Evolutionary conservation across 2,888 invertebrate genomes (phyloP).

Genomic region (Nesidiocoris tenuis): DNA sequence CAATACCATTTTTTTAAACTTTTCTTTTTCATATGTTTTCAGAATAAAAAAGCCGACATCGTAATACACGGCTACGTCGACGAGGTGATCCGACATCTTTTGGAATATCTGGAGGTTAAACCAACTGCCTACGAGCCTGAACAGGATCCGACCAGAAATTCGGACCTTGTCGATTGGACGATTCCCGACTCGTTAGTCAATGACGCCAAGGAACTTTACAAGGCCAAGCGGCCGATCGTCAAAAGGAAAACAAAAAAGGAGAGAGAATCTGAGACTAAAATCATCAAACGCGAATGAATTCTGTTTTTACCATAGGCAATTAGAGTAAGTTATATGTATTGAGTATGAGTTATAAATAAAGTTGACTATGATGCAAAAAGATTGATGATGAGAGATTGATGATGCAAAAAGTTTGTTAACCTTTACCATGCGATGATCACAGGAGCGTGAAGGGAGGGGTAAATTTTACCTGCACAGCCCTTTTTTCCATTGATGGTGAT

Average conservation of each 20-base stretch:
- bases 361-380: too few relatives aligned
- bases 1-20: too few relatives aligned
- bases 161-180: constrained; percentile 70
- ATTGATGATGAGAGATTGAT: too few relatives aligned
- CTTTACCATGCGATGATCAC: too few relatives aligned
- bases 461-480: too few relatives aligned
- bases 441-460: too few relatives aligned
- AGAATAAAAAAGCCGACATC: constrained; percentile 89
- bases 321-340: too few relatives aligned
- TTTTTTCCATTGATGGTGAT: too few relatives aligned
- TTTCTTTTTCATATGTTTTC: too few relatives aligned
- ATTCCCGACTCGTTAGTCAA: constrained; percentile 63
- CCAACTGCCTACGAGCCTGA: constrained; percentile 69
- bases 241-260: constrained; percentile 41
- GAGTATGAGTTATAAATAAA: too few relatives aligned
- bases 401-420: too few relatives aligned
- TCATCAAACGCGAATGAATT: background rate
- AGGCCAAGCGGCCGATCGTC: constrained; percentile 51
- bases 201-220: constrained; percentile 64
- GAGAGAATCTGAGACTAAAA: background rate
- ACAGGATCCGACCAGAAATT: constrained; percentile 66
- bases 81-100: constrained; percentile 71
- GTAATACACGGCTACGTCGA: constrained; percentile 88
- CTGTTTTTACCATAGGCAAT: too few relatives aligned
- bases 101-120: constrained; percentile 70